Evolutionary conservation across 2,888 invertebrate genomes (phyloP), one percentile per base, ranked within the genome.

Genomic region (Polydrusus pterygomalis): DNA sequence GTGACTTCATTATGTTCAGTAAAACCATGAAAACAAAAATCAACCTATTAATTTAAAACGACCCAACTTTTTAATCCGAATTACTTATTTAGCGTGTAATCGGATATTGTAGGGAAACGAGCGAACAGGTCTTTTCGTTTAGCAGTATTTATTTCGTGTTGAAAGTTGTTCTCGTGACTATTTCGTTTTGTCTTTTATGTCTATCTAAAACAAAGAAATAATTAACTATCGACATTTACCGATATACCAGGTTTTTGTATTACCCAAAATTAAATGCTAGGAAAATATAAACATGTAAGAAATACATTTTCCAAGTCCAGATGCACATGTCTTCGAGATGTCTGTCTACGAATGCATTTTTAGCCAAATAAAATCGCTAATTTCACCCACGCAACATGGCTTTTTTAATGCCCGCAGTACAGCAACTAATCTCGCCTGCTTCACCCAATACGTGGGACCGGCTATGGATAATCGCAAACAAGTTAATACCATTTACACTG

Each of bases 31-130:
- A 51, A 51, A 18, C 20, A 54, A 54, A 51, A 54, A 30, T n/a
- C 30, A 30, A 30, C 54, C 54, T 54, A 54, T 54, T 54, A 54
- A 25, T 30, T 30, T 54, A 13, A 25, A 30, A 9, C 54, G 15
- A 54, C 13, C 54, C 17, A 30, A 54, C 54, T 54, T 54, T 51
- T 54, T 30, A 54, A 54, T 54, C 30, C 30, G 30, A 54, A 54
- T 54, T 30, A 54, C 25, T 54, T 25, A 54, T 54, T 54, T 54
- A 54, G 54, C 54, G 54, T 54, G 54, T 54, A 30, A 54, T 25
- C 54, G 54, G 54, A 54, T 54, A 54, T 54, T 30, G 54, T 25
- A 30, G 11, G 20, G 30, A 51, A 54, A 30, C 30, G 13, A 54
- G 54, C 54, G 10, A 54, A 54, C 30, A 54, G 25, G 54, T 30